phyloP scores from a whole-genome alignment of 1,140 invertebrate species.

The Brachionus calyciflorus region DNA sequence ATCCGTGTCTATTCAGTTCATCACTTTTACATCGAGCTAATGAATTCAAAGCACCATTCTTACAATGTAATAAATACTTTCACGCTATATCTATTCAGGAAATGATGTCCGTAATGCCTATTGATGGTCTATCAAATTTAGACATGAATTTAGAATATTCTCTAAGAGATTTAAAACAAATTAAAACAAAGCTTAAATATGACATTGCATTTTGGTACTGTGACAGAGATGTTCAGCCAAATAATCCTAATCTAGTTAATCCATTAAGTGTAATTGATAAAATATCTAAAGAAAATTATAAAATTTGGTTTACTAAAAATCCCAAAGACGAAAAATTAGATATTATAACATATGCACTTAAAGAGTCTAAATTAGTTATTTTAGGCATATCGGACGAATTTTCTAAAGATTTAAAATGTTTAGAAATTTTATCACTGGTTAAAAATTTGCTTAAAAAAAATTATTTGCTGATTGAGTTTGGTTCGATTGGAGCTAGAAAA shows the following conservation, averaged over 20 bases:
- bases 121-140: constrained; percentile 53
- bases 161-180: constrained; percentile 52
- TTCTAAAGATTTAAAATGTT: not conserved
- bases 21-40: constrained; percentile 53
- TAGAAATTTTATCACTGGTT: not conserved
- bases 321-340: constrained; percentile 3
- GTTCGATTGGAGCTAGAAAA: not conserved
- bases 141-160: constrained; percentile 56
- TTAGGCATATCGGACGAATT: constrained; percentile 39
- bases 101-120: constrained; percentile 54
- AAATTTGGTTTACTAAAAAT: not conserved
- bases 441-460: constrained; percentile 9
- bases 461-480: constrained; percentile 39
- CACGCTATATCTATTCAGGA: constrained; percentile 57
- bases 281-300: constrained; percentile 47
- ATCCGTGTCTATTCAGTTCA: constrained; percentile 51
- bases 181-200: constrained; percentile 52
- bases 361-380: constrained; percentile 25
- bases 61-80: constrained; percentile 59
- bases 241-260: constrained; percentile 49
- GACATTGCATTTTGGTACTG: constrained; percentile 54
- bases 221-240: constrained; percentile 14
- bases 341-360: not conserved
- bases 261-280: constrained; percentile 51
- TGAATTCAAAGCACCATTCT: constrained; percentile 55